Base-by-base conservation (phyloP, 2,797 vertebrate species). In the Muscicapa comitata region DNA sequence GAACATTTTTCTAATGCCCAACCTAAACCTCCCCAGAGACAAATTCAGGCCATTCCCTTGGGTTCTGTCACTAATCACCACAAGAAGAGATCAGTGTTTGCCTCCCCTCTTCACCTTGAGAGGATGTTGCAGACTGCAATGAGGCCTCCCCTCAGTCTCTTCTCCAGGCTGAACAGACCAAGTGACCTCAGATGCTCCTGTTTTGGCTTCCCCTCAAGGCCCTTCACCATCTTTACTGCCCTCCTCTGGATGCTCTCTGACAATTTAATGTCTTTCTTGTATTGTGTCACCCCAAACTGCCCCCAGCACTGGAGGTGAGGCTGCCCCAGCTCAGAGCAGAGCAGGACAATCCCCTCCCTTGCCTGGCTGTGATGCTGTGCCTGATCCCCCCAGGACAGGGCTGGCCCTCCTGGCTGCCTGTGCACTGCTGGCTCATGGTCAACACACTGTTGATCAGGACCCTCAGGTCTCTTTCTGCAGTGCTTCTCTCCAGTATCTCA, bases 341-440 rank as follows among this genome's bases (percentile, higher is more conserved):
- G 48, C 0, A 0, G 51, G 33, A 77, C 51, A 77, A 35, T 58
- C 37, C 13, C 17, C 38, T 65, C 43, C n/a, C n/a, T 45, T 9
- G 10, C 11, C 58, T 0, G 0, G 10, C 45, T 65, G 24, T 0
- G 0, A 28, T 83, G 58, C 15, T 84, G 9, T 63, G 17, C 29
- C 29, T 78, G 45, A 47, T 48, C 4, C 0, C 15, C 3, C 17
- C 26, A 10, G 51, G 51, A 65, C 38, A 51, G 0, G 0, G 0
- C 0, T 71, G 15, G 3, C 15, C 13, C 23, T 66, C 26, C 16
- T 66, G 73, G 47, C 26, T 42, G 35, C 26, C 80, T 59, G 47
- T 45, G 16, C 45, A 53, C 53, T 83, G 38, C 53, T 84, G 45
- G 0, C 16, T 72, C 31, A 9, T 24, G 53, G 4, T 25, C 23